Evolutionary conservation across 2,113 vertebrate species (phyloP), one percentile per base, ranked within the genome.

Genomic region (Bambusicola thoracicus): DNA sequence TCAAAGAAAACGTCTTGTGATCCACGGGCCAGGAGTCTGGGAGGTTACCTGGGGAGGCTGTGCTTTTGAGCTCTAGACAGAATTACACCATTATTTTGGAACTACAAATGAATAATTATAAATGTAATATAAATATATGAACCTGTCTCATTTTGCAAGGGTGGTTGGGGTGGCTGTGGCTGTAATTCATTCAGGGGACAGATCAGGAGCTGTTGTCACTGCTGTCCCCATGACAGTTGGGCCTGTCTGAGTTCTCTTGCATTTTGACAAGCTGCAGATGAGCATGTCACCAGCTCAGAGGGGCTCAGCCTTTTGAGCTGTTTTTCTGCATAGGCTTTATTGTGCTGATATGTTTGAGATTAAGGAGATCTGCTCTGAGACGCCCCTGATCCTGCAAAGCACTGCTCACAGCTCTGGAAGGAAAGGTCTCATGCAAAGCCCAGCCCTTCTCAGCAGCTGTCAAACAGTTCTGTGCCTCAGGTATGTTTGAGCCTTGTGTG

Each of bases 401-500:
- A 4, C 15, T 24, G 38, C 59, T 78, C 53, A 7, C 32, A 40
- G 1, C 20, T 82, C 49, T 44, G 8, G 10, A 59, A 73, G 41
- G 30, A 56, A 51, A 61, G 21, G 11, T 7, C 7, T 7, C 0
- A 0, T 30, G 70, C 49, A 34, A 20, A 78, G n/a, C 24, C 41
- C 40, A 8, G 22, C 18, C 1, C 0, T 48, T 65, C 53, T 68
- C 4, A 0, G 22, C 29, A 0, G 19, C 63, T 8, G 40, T 5
- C 84, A 40, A 3, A 11, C 12, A 29, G 3, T 12, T 24, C 9
- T 68, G 55, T 48, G 21, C 3, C 19, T 34, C 81, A 59, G 77
- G 14, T 59, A 13, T 34, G 43, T 51, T 48, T 53, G 40, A 6
- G 8, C 34, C 43, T 24, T 30, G 2, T 14, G 8, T 73, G 30